Base-by-base conservation (phyloP, 2,113 vertebrate genomes). In the Ammodytes marinus region DNA sequence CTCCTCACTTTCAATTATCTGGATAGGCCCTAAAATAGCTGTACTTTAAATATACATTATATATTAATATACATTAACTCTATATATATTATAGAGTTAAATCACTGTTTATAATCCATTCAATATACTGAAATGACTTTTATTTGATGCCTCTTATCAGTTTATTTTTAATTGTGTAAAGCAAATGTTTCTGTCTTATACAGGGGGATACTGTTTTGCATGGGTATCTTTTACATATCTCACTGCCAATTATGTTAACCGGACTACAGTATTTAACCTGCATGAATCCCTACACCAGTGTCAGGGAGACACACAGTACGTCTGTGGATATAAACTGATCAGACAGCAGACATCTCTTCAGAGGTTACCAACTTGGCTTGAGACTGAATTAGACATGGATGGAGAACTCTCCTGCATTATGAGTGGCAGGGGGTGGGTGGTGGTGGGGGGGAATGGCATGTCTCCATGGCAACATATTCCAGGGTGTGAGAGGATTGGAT, bases 391-490 rank as follows among this genome's bases (percentile, higher is more conserved):
- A 88, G 89, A 91, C 89, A 86, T 75, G 65, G 86, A 83, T 74
- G 82, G 84, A 76, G 58, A 89, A 71, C 82, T 87, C 85, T 89
- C 84, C 74, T 74, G 89, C 85, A 91, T 91, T 85, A 90, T 77
- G 86, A 89, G 90, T 55, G 19, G 77, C 27, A 27, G 27, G n/a
- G 58, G 55, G 47, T 3, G 57, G 59, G 39, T 60, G 50, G 45
- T 9, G 70, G 17, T 60, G 50, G 45, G 14, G 70, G 17, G 2
- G 37, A 39, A 19, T 19, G 65, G 39, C 61, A 82, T 67, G 89
- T 93, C 90, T 90, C 91, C 82, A 92, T 79, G 76, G 90, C 79
- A 92, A 94, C 91, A 91, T 90, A 89, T 92, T 91, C 81, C 77
- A 66, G 80, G 86, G 80, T 87, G 89, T 71, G 79, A 86, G 86